Base-by-base conservation (phyloP, 2,113 vertebrate species). In the Eurystomus gularis region DNA sequence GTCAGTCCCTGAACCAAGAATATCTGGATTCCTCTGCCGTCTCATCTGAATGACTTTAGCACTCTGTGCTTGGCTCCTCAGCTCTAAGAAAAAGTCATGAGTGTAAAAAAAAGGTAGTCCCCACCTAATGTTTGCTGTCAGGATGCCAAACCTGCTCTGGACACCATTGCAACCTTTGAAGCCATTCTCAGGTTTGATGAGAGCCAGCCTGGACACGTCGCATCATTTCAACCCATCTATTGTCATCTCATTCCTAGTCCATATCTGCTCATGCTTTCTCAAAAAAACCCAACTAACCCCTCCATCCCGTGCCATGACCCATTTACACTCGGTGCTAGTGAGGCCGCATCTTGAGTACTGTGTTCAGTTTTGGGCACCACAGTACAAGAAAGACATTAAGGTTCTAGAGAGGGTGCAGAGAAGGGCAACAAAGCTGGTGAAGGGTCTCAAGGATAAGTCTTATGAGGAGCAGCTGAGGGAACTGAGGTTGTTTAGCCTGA, bases 41-140 rank as follows among this genome's bases (percentile, higher is more conserved):
- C 49, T 66, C 58, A 61, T 16, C 54, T 44, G 17, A 61, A 35
- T n/a, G 2, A 49, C 37, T 52, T 64, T 0, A 73, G 48, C 16
- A 6, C 9, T 48, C 61, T 23, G 3, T 42, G 37, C 54, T 42
- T 73, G 33, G 29, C 25, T 77, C 31, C 58, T 55, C 25, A 52
- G 51, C 76, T 13, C 44, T 48, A 9, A 72, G 19, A 10, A 94
- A 28, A 7, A 85, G 33, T 9, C 17, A 39, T 23, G 8, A 12
- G 17, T 8, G 15, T 11, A 6, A 28, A 7, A n/a, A 68, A 5
- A 9, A 31, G 6, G 21, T 3, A 23, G 1, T 8, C 2, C 19
- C 8, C 58, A 70, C 9, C 15, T 57, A 37, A 54, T 1, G 1
- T 42, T 46, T 39, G 21, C 23, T 26, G 4, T 14, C 15, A 64